Base-by-base conservation (phyloP, 2,797 vertebrate species). In the Parauchenoglanis ngamensis region DNA sequence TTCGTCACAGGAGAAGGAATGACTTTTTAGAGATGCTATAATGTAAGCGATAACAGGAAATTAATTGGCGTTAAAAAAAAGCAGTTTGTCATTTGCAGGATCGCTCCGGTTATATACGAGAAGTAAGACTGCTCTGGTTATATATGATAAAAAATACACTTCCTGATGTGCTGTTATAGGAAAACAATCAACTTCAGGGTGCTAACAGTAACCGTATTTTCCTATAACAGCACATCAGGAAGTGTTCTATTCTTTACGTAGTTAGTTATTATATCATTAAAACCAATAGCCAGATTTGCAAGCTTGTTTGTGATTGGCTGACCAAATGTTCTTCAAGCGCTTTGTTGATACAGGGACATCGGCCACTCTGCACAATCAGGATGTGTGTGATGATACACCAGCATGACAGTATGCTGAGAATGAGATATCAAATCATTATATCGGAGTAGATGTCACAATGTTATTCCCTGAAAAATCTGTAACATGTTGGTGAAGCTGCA, bases 301-400 rank as follows among this genome's bases (percentile, higher is more conserved):
- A 56, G 19, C 46, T 21, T 83, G n/a, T 70, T 83, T 23, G 63
- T 70, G 81, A 68, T 23, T 83, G 49, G 63, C 63, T 81, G 79
- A 46, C 3, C 59, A 65, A 65, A 81, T 46, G 25, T 65, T 46
- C 79, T 46, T 59, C 56, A 59, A 40, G 28, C 54, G 21, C 54
- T 40, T 59, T 23, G 28, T 7, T 63, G 40, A 63, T 35, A 40
- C 54, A 46, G 25, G 25, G 10, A 65, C 59, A 65, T 65, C 2
- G 17, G 7, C 5, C 78, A 28, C 78, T 59, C 28, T 81, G 15
- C 11, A 40, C 15, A 11, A 59, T 61, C 12, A 35, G 19, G 15
- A 57, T 35, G 23, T 31, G 28, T 52, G 23, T 12, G 54, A 23
- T 13, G 54, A 79, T 28, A 21, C 31, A 31, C 49, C 75, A 28